A percentile compares a stretch with the other conserved stretches of the same genome.
These are phyloP conservation scores for Euproctis similis DNA, from an alignment of 2,888 invertebrate species.

Conservation along the genomic window DNA sequence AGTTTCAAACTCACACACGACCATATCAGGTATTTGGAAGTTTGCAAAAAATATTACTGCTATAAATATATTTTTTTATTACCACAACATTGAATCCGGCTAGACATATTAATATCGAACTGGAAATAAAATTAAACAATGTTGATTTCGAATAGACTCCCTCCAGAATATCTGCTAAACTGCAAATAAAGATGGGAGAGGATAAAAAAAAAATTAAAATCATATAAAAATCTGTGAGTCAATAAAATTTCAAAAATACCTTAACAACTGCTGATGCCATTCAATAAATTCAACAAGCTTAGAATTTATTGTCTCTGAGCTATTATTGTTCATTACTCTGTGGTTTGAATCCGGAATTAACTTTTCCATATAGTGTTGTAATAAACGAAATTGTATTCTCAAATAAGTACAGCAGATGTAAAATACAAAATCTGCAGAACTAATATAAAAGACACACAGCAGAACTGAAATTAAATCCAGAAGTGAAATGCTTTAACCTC, in stretches of 20 bases:
- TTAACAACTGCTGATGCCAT: slow-evolving; percentile 6
- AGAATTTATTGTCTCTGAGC: background rate
- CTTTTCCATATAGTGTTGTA: slow-evolving; percentile 1
- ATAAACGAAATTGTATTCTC: slow-evolving; percentile 1
- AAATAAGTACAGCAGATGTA: slow-evolving; percentile 2
- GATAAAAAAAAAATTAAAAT: too few species aligned
- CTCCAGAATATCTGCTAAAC: slow-evolving; percentile 3
- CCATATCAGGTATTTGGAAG: too few species aligned
- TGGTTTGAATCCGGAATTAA: background rate
- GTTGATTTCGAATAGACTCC: slow-evolving; percentile 1
- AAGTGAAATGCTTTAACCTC: background rate
- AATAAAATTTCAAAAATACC: too few species aligned
- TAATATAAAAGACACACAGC: background rate
- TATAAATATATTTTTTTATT: too few species aligned
- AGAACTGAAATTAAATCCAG: slow-evolving; percentile 4
- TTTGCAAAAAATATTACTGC: too few species aligned
- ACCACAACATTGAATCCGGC: slow-evolving; percentile 4
- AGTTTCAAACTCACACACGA: too few species aligned
- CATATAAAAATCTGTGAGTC: too few species aligned
- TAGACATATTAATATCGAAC: slow-evolving; percentile 5
- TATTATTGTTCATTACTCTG: background rate
- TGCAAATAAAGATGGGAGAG: slow-evolving; percentile 2
- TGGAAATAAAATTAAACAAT: slow-evolving; percentile 3
- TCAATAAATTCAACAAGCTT: slow-evolving; percentile 1
- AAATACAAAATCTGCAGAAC: slow-evolving; percentile 2